phyloP scores from a whole-genome alignment of 2,113 vertebrate species.

The Vulpes lagopus region DNA sequence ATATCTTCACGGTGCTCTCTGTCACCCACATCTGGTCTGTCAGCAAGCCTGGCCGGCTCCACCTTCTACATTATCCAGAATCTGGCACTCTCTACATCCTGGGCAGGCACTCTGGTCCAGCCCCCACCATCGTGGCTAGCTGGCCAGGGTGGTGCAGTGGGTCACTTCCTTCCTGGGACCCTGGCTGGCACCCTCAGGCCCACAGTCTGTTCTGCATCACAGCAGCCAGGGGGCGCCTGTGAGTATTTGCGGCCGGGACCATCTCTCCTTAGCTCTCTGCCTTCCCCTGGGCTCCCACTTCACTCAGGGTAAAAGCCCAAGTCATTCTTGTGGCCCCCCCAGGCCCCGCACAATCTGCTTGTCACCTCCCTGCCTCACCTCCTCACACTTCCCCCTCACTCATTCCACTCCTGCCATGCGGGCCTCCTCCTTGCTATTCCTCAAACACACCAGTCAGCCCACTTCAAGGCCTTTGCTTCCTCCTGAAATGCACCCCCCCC shows the following conservation, averaged over 20 bases:
- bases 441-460: neutral
- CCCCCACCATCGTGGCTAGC: neutral
- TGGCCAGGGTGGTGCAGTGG: accelerated
- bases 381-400: neutral
- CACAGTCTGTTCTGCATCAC: neutral
- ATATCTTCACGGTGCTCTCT: neutral
- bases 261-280: neutral
- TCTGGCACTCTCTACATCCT: neutral
- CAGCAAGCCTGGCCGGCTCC: neutral
- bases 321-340: neutral
- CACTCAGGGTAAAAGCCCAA: neutral
- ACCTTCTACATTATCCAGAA: neutral
- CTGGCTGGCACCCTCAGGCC: neutral
- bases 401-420: neutral
- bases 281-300: neutral
- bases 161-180: neutral
- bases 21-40: neutral
- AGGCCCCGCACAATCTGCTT: neutral
- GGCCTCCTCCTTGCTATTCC: neutral
- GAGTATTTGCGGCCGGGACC: neutral
- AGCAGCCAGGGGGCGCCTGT: neutral
- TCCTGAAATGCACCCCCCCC: neutral
- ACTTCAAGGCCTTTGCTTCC: neutral
- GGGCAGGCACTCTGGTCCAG: neutral
- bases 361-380: neutral